Conservation (phyloP, 2,113 vertebrate genomes). For the Tringa solitaria region DNA sequence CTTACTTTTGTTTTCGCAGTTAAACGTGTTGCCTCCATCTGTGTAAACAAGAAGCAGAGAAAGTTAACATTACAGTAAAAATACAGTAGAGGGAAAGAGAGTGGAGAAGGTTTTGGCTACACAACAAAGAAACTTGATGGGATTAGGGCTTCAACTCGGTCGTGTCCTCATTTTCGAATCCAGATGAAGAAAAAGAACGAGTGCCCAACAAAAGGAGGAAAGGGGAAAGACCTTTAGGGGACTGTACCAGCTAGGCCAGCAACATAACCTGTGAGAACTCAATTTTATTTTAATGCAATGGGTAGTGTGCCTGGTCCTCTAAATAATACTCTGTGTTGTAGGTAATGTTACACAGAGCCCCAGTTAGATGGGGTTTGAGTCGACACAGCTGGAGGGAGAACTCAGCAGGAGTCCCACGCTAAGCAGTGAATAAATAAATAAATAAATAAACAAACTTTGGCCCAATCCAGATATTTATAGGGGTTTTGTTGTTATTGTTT, state of each 20-base stretch:
- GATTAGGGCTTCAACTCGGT: background rate
- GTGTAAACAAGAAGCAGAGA: constrained; percentile 1
- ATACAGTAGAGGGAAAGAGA: background rate
- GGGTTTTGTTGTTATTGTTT: background rate
- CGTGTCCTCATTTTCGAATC: background rate
- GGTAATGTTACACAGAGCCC: background rate
- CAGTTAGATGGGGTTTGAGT: background rate
- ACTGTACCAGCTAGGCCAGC: background rate
- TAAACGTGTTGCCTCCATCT: background rate
- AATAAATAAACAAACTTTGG: background rate
- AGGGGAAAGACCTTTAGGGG: background rate
- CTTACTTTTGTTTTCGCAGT: background rate
- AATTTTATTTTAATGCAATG: background rate
- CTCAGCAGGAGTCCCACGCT: background rate
- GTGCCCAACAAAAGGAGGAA: background rate
- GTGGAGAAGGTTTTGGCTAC: background rate
- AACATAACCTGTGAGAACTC: background rate
- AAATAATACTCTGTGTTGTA: background rate
- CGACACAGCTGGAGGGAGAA: background rate
- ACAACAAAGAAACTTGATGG: background rate
- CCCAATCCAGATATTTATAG: rapidly evolving
- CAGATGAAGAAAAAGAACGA: background rate
- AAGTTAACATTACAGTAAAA: background rate
- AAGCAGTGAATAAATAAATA: background rate
- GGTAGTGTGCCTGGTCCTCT: background rate